phyloP scores from a whole-genome alignment of 2,888 invertebrate species.

The Eupeodes luniger region DNA sequence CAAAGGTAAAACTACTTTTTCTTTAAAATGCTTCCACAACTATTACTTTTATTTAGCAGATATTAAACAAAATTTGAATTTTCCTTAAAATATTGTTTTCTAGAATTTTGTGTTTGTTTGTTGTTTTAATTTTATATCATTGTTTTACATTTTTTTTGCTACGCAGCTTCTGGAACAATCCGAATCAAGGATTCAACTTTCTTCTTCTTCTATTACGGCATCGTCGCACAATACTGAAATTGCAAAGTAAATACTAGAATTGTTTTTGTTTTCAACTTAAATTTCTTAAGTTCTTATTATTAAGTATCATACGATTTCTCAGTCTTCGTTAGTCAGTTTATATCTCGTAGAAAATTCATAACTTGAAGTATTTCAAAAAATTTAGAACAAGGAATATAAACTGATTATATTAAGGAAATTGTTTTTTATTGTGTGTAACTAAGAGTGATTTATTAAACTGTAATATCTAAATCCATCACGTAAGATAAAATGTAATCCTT shows the following conservation, averaged over 20 bases:
- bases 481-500: not conserved
- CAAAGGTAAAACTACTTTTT: slow-evolving; percentile 53
- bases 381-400: not conserved
- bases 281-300: slow-evolving; percentile 62
- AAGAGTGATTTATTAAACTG: not conserved
- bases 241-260: slow-evolving; percentile 87
- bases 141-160: slow-evolving; percentile 85
- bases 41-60: slow-evolving; percentile 18
- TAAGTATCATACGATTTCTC: not conserved
- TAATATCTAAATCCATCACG: not conserved
- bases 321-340: not conserved
- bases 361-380: too few species aligned
- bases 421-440: not conserved
- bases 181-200: slow-evolving; percentile 85
- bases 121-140: slow-evolving; percentile 77
- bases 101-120: slow-evolving; percentile 79
- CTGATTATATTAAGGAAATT: not conserved
- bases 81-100: slow-evolving; percentile 52
- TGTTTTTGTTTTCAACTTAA: slow-evolving; percentile 79
- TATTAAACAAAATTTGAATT: slow-evolving; percentile 6
- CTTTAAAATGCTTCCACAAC: slow-evolving; percentile 48
- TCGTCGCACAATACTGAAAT: slow-evolving; percentile 85
- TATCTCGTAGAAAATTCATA: not conserved
- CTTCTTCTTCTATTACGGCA: slow-evolving; percentile 85
- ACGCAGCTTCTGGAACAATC: slow-evolving; percentile 89